Evolutionary conservation across 2,113 vertebrate species (phyloP).

Genomic region (Cromileptes altivelis): DNA sequence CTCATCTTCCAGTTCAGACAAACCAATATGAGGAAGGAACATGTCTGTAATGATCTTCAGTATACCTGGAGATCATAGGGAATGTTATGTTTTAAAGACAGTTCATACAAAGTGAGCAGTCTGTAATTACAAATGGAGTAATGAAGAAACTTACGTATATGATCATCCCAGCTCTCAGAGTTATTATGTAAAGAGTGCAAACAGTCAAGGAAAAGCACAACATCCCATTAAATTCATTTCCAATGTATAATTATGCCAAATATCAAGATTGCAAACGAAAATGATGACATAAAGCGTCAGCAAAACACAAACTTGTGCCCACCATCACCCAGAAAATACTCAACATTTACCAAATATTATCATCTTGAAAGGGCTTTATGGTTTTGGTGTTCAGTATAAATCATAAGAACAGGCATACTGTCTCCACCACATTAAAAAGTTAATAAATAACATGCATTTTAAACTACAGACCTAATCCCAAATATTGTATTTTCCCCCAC

Average conservation of each 20-base stretch:
- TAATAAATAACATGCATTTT: neutral
- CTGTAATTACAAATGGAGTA: neutral
- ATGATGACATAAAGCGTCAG: neutral
- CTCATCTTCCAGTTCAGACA: slow-evolving; percentile 87
- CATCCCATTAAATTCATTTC: neutral
- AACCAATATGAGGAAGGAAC: slow-evolving; percentile 93
- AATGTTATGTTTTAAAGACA: neutral
- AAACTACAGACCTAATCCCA: neutral
- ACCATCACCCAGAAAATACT: neutral
- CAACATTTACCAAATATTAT: neutral
- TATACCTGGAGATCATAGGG: slow-evolving; percentile 83
- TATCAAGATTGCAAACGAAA: too few relatives aligned
- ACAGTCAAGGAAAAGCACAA: slow-evolving; percentile 81
- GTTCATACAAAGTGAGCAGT: neutral
- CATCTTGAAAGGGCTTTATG: neutral
- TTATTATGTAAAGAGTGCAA: slow-evolving; percentile 88
- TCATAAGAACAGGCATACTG: neutral
- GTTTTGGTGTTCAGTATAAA: neutral
- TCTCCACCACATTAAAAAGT: neutral
- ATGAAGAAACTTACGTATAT: slow-evolving; percentile 88
- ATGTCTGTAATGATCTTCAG: slow-evolving; percentile 90
- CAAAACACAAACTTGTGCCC: neutral
- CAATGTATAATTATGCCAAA: too few relatives aligned
- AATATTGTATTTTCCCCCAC: neutral
- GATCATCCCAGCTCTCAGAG: slow-evolving; percentile 86